A percentile compares a stretch with the other conserved stretches of the same genome.
These are phyloP conservation scores for Melitaea athalia DNA, from an alignment of 2,888 invertebrate species.

Conservation along the genomic window DNA sequence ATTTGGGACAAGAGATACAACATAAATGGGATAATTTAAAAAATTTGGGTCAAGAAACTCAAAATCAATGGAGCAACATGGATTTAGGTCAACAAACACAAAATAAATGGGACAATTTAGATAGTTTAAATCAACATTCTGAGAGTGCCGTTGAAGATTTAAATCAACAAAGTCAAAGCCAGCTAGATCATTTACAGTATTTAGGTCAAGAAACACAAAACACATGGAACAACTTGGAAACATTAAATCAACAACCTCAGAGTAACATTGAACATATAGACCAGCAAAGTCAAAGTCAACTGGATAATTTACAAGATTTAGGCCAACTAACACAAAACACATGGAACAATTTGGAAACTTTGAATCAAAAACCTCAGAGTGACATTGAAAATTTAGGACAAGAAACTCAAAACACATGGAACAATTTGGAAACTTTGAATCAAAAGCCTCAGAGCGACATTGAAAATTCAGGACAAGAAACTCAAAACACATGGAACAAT, in stretches of 20 bases:
- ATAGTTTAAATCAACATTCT: constrained; percentile 46
- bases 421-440: constrained; percentile 44
- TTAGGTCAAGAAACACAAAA: constrained; percentile 47
- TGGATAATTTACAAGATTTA: constrained; percentile 45
- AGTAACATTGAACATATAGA: constrained; percentile 50
- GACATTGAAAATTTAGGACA: constrained; percentile 47
- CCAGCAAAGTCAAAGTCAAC: constrained; percentile 52
- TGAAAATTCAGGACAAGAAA: not conserved
- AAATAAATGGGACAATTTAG: constrained; percentile 40
- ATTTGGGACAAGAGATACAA: constrained; percentile 44
- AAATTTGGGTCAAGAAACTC: constrained; percentile 42
- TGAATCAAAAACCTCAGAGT: constrained; percentile 47
- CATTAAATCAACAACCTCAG: constrained; percentile 50
- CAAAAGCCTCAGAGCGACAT: constrained; percentile 40
- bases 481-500: constrained; percentile 45
- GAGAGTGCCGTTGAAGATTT: constrained; percentile 43
- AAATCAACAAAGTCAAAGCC: constrained; percentile 42
- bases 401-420: constrained; percentile 39
- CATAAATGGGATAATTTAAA: constrained; percentile 39
- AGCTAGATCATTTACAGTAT: constrained; percentile 38
- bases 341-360: constrained; percentile 50
- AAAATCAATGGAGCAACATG: constrained; percentile 33
- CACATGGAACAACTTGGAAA: constrained; percentile 42
- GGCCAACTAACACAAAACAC: constrained; percentile 49
- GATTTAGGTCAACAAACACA: constrained; percentile 50